Conservation (phyloP, 2,113 vertebrate species). For the Dasyprocta punctata region DNA sequence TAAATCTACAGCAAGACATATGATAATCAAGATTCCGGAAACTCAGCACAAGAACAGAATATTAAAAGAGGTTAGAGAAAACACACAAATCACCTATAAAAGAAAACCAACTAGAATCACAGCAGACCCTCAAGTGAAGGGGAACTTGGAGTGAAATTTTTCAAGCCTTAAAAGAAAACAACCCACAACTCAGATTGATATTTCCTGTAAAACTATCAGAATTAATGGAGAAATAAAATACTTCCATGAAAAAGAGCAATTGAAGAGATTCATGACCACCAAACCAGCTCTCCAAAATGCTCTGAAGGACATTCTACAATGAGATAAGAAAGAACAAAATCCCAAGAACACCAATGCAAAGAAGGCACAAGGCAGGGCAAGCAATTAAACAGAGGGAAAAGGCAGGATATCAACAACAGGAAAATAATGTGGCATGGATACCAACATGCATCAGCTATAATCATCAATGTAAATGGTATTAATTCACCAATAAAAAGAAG, state of each 20-base stretch:
- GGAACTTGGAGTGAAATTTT: not conserved
- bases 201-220: not conserved
- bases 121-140: not conserved
- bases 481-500: not conserved
- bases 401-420: not conserved
- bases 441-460: not conserved
- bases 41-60: not conserved
- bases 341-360: not conserved
- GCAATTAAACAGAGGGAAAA: not conserved
- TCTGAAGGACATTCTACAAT: not conserved
- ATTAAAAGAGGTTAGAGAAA: not conserved
- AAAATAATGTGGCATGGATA: not conserved
- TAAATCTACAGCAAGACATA: not conserved
- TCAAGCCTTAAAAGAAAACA: not conserved
- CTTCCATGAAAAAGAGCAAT: not conserved
- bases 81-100: not conserved
- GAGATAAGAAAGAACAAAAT: not conserved
- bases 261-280: not conserved
- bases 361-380: not conserved
- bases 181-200: not conserved
- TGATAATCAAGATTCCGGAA: not conserved
- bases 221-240: not conserved
- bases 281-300: not conserved
- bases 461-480: not conserved
- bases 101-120: not conserved